phyloP scores from a whole-genome alignment of 2,113 vertebrate species.

The Bufo bufo region DNA sequence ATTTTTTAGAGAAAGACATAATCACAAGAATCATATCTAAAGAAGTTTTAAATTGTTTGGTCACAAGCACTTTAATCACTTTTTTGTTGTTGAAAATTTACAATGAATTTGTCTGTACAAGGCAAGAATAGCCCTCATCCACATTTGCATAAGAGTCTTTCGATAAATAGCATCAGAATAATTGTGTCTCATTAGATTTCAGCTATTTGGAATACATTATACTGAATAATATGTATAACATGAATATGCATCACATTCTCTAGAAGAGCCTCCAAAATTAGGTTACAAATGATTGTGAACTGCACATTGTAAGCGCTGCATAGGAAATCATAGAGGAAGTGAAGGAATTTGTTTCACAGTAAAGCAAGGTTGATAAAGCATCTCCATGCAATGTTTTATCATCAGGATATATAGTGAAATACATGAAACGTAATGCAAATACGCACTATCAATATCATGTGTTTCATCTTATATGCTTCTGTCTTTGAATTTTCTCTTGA shows the following conservation, averaged over 20 bases:
- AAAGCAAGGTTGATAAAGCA: background rate
- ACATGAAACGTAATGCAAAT: too few species aligned
- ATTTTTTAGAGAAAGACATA: conserved; percentile 4
- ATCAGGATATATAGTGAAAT: background rate
- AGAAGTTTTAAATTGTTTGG: background rate
- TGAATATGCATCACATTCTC: conserved; percentile 45
- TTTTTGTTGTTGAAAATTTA: background rate
- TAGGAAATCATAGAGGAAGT: background rate
- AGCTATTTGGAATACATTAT: conserved; percentile 51
- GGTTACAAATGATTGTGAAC: background rate
- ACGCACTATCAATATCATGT: background rate
- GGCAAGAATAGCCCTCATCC: conserved; percentile 39
- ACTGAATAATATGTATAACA: conserved; percentile 34
- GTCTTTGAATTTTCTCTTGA: too few species aligned
- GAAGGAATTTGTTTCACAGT: background rate
- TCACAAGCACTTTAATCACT: background rate
- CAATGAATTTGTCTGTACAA: conserved; percentile 4
- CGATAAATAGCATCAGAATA: conserved; percentile 50
- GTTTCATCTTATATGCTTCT: too few species aligned
- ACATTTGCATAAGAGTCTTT: conserved; percentile 37
- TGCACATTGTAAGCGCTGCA: background rate
- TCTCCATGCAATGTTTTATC: background rate
- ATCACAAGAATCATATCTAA: background rate
- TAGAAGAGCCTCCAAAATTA: background rate
- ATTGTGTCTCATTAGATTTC: conserved; percentile 51